Conservation (phyloP, 1,140 invertebrate genomes). For the Sogatella furcifera region DNA sequence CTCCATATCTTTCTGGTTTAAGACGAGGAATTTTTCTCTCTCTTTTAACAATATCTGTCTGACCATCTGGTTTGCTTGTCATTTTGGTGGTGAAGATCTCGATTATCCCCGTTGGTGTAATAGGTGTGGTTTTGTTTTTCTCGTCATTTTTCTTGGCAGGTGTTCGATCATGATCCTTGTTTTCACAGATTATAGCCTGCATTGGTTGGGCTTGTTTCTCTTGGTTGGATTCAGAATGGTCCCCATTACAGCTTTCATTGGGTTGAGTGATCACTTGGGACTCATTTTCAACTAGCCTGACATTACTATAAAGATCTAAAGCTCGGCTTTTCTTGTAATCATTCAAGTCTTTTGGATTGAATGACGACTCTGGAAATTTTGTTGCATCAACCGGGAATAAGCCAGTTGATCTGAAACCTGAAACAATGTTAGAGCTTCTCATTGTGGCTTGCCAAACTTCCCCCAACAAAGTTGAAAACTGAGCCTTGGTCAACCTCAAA, state of each 20-base stretch:
- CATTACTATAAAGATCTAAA: neutral
- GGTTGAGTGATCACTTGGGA: neutral
- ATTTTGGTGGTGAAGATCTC: neutral
- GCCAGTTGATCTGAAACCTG: neutral
- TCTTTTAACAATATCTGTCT: conserved; percentile 2
- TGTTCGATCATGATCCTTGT: neutral
- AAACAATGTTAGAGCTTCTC: neutral
- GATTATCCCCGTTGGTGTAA: neutral
- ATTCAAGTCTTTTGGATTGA: neutral
- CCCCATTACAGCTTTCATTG: neutral
- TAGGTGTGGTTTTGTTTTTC: neutral
- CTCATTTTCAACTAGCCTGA: too few species aligned
- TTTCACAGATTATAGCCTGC: neutral
- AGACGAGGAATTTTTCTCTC: neutral
- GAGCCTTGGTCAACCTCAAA: neutral
- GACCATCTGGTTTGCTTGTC: neutral
- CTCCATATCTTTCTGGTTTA: conserved; percentile 3
- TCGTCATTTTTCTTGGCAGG: neutral
- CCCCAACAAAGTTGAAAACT: neutral
- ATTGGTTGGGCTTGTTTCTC: neutral
- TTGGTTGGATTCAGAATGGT: neutral
- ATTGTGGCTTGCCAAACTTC: conserved; percentile 2
- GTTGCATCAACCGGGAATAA: neutral
- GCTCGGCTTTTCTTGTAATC: conserved; percentile 5
- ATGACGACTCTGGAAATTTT: neutral